Conservation (phyloP, 2,888 invertebrate genomes). For the Acheta domesticus region DNA sequence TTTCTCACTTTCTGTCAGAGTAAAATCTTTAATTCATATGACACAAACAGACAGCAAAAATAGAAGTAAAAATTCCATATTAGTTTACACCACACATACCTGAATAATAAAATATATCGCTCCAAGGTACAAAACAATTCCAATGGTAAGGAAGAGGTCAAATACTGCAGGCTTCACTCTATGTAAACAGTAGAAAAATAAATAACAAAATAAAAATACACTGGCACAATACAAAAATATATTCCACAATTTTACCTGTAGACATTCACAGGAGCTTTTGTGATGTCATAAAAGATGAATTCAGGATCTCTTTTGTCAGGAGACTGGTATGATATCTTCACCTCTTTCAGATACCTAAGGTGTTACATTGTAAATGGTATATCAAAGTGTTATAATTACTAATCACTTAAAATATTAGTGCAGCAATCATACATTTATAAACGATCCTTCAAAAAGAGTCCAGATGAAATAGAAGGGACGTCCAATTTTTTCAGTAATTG, state of each 20-base stretch:
- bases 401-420: neutral
- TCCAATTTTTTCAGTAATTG: no score
- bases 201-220: slow-evolving; percentile 21
- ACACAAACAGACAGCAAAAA: neutral
- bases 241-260: slow-evolving; percentile 64
- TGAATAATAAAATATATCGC: slow-evolving; percentile 77
- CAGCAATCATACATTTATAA: neutral
- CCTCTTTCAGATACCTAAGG: slow-evolving; percentile 69
- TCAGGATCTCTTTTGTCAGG: slow-evolving; percentile 89
- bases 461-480: no score
- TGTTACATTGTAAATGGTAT: no score
- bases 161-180: slow-evolving; percentile 97
- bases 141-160: slow-evolving; percentile 87
- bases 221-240: neutral
- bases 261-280: slow-evolving; percentile 74
- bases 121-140: slow-evolving; percentile 80
- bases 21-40: neutral
- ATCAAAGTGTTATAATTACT: no score
- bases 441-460: neutral
- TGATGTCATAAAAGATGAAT: slow-evolving; percentile 83
- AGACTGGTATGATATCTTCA: slow-evolving; percentile 63
- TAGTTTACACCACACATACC: slow-evolving; percentile 39
- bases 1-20: neutral
- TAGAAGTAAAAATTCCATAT: neutral
- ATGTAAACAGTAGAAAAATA: slow-evolving; percentile 47